A percentile compares a stretch with the other conserved stretches of the same genome.
These are phyloP conservation scores for Lordiphosa stackelbergi DNA, from an alignment of 1,140 invertebrate genomes.

Conservation along the genomic window DNA sequence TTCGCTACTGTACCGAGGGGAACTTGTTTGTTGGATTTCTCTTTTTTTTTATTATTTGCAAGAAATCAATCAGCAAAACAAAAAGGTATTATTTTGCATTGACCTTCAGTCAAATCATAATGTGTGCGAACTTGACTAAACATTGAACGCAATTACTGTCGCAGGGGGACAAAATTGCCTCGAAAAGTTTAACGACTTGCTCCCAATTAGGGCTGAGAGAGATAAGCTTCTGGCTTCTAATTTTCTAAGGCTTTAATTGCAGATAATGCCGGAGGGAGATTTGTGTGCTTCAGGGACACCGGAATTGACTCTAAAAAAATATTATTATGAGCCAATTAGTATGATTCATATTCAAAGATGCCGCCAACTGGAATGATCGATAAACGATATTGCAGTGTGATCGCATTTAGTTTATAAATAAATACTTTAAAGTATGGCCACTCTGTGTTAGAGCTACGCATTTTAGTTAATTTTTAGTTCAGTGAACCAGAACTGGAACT, in stretches of 20 bases:
- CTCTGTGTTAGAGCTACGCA: too few species aligned
- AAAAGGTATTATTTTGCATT: slow-evolving; percentile 43
- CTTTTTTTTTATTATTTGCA: slow-evolving; percentile 13
- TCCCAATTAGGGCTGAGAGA: slow-evolving; percentile 36
- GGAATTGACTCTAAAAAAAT: too few species aligned
- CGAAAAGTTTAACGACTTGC: slow-evolving; percentile 50
- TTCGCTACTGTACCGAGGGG: slow-evolving; percentile 56
- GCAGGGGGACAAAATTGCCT: slow-evolving; percentile 34
- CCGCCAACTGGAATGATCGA: too few species aligned
- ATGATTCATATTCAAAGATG: too few species aligned
- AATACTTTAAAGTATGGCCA: too few species aligned
- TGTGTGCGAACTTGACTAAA: slow-evolving; percentile 61
- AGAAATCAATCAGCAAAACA: slow-evolving; percentile 68
- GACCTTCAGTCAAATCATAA: slow-evolving; percentile 66
- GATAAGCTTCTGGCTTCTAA: slow-evolving; percentile 9
- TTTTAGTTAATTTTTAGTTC: too few species aligned
- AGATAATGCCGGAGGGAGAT: neutral
- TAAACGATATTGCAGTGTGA: too few species aligned
- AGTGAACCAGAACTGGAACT: too few species aligned
- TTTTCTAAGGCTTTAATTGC: slow-evolving; percentile 11
- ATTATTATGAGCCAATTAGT: too few species aligned
- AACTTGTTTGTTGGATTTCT: slow-evolving; percentile 49
- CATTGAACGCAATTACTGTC: slow-evolving; percentile 60
- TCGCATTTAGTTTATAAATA: too few species aligned
- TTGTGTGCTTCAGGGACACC: too few species aligned